Evolutionary conservation across 2,888 invertebrate genomes (phyloP).

Genomic region (Tortricodes alternella): DNA sequence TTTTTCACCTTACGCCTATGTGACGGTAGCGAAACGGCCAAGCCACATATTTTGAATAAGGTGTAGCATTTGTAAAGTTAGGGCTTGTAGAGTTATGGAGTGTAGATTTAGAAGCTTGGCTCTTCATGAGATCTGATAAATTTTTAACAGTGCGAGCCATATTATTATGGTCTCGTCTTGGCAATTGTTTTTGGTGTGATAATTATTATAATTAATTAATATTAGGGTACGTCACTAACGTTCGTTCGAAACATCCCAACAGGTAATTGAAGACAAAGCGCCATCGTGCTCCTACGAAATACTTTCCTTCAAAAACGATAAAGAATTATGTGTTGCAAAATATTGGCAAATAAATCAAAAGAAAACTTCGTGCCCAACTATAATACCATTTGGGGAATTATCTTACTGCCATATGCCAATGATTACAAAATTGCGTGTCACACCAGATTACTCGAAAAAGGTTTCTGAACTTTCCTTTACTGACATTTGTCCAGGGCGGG

Average conservation of each 20-base stretch:
- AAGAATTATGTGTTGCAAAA: conserved; percentile 47
- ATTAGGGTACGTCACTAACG: conserved; percentile 5
- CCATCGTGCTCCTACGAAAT: conserved; percentile 61
- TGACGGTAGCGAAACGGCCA: too few relatives aligned
- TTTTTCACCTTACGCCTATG: too few relatives aligned
- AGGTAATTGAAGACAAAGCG: conserved; percentile 56
- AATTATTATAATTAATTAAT: neutral
- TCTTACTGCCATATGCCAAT: conserved; percentile 57
- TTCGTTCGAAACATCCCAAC: conserved; percentile 32
- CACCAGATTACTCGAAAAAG: conserved; percentile 37
- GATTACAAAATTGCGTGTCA: conserved; percentile 50
- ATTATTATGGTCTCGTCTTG: too few relatives aligned
- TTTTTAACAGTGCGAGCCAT: too few relatives aligned
- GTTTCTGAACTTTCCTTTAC: conserved; percentile 38
- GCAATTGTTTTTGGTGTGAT: too few relatives aligned
- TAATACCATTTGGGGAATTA: conserved; percentile 45
- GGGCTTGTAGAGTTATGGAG: too few relatives aligned
- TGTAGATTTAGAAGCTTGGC: too few relatives aligned
- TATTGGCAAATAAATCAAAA: conserved; percentile 33
- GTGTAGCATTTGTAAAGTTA: too few relatives aligned
- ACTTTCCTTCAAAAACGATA: conserved; percentile 44
- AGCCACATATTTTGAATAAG: too few relatives aligned
- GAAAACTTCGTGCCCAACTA: conserved; percentile 40
- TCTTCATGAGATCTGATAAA: too few relatives aligned
- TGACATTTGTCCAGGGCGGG: conserved; percentile 50